Evolutionary conservation across 2,113 vertebrate species (phyloP), one percentile per base, ranked within the genome.

Genomic region (Hemibagrus wyckioides): DNA sequence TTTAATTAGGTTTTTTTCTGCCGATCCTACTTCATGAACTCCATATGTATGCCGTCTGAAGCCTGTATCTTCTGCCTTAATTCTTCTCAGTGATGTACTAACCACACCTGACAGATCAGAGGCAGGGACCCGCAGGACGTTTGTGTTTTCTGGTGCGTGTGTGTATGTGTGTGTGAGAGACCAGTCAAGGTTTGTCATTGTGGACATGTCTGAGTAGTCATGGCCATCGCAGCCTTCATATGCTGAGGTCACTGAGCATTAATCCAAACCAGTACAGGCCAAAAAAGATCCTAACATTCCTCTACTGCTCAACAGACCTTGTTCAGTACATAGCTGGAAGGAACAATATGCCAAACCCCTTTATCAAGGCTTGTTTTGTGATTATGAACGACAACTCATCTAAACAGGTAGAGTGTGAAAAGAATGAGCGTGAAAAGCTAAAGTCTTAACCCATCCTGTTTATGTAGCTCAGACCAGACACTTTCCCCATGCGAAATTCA

Each of bases 41-140:
- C 33, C 56, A 63, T 67, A 50, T 65, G n/a, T 17, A 52, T 48
- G n/a, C 44, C 14, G 0, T 69, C 82, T 52, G 39, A 61, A n/a
- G 36, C 21, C 36, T 2, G 8, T 50, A 76, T 44, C 80, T 59
- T 86, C 28, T 81, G 39, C 25, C 3, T 82, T 50, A 71, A 67
- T 75, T 50, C 28, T 30, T 71, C 36, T 50, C 36, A 15, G 80
- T 28, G 25, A 30, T 73, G 56, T 41, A 56, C 33, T 88, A 88
- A 88, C 79, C 19, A 5, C 36, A 89, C 85, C 88, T 86, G 85
- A 86, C 81, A 83, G 77, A 73, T 61, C 73, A 83, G 73, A 84
- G 48, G 19, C 84, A 82, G 61, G 44, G 21, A 83, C 56, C 88
- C 61, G 84, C 80, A 85, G 69, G 44, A 52, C 36, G 33, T 84